Conservation (phyloP, 2,113 vertebrate genomes). For the Cololabis saira region DNA sequence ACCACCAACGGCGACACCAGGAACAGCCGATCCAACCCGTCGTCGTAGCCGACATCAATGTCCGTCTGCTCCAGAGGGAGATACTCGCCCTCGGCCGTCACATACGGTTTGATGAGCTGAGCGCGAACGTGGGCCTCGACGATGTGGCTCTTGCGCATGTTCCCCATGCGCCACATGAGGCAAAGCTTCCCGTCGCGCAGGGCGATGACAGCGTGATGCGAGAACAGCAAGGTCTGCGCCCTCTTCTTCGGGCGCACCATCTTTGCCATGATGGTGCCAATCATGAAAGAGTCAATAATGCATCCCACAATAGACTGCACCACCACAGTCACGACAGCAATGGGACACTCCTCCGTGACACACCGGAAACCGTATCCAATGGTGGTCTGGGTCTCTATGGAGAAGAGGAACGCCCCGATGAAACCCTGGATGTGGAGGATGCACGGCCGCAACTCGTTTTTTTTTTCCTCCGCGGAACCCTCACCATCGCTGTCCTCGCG, state of each 20-base stretch:
- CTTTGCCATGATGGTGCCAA: conserved; percentile 97
- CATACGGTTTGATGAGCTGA: conserved; percentile 91
- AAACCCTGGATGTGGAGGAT: conserved; percentile 88
- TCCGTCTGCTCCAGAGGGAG: conserved; percentile 82
- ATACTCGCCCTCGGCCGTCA: conserved; percentile 94
- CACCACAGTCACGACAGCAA: conserved; percentile 76
- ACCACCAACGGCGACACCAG: conserved; percentile 77
- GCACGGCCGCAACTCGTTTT: conserved; percentile 83
- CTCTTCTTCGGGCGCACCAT: conserved; percentile 95
- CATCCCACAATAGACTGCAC: conserved; percentile 84
- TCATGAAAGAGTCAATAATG: conserved; percentile 97
- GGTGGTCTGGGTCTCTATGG: conserved; percentile 82
- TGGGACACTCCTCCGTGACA: conserved; percentile 79
- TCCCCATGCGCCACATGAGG: conserved; percentile 95
- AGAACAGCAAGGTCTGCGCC: conserved; percentile 94
- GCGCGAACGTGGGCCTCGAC: conserved; percentile 96
- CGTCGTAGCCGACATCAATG: conserved; percentile 79
- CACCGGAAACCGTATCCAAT: conserved; percentile 82
- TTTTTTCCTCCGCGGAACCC: conserved; percentile 16
- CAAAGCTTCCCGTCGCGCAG: conserved; percentile 92
- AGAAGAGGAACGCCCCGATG: conserved; percentile 80
- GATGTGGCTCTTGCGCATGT: conserved; percentile 96
- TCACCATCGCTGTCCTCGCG: conserved; percentile 30
- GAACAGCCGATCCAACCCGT: conserved; percentile 78
- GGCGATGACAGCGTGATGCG: conserved; percentile 89